A percentile compares a stretch with the other conserved stretches of the same genome.
phyloP scores from a whole-genome alignment of 35 echinoderm and acorn worm genomes.

The Stichopus chloronotus region DNA sequence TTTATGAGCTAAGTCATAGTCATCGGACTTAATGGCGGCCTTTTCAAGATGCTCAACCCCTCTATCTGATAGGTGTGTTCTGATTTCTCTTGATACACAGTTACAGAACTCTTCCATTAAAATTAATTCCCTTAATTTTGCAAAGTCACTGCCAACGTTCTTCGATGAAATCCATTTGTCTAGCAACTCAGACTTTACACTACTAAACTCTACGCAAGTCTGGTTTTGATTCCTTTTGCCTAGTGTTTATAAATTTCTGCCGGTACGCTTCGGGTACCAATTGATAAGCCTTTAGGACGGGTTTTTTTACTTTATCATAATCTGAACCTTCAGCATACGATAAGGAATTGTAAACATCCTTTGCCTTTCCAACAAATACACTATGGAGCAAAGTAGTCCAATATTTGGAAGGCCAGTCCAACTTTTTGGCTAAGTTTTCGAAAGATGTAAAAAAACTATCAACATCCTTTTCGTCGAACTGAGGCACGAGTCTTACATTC shows the following conservation, averaged over 20 bases:
- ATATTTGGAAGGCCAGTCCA: conserved; percentile 60
- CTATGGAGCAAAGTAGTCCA: conserved; percentile 59
- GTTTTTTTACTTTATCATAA: conserved; percentile 65
- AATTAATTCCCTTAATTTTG: no score
- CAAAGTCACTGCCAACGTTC: no score
- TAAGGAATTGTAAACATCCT: conserved; percentile 58
- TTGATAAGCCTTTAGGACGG: conserved; percentile 62
- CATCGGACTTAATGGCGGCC: conserved; percentile 38
- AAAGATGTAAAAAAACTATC: conserved; percentile 57
- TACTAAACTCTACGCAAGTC: conserved; percentile 68
- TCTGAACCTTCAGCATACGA: conserved; percentile 29
- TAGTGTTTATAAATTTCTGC: conserved; percentile 59
- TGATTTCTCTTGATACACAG: conserved; percentile 15
- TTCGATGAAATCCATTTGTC: no score
- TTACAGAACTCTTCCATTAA: no score
- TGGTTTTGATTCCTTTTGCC: conserved; percentile 23
- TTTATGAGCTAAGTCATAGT: conserved; percentile 53
- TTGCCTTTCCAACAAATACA: conserved; percentile 69
- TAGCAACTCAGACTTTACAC: conserved; percentile 37
- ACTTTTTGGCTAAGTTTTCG: no score
- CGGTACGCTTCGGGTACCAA: conserved; percentile 77
- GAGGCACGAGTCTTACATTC: conserved; percentile 47
- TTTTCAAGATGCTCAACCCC: conserved; percentile 14
- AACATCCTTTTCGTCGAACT: conserved; percentile 59
- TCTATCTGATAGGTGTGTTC: conserved; percentile 15